Base-by-base conservation (phyloP, 92 coral and sea anemone species). In the Pocillopora meandrina region DNA sequence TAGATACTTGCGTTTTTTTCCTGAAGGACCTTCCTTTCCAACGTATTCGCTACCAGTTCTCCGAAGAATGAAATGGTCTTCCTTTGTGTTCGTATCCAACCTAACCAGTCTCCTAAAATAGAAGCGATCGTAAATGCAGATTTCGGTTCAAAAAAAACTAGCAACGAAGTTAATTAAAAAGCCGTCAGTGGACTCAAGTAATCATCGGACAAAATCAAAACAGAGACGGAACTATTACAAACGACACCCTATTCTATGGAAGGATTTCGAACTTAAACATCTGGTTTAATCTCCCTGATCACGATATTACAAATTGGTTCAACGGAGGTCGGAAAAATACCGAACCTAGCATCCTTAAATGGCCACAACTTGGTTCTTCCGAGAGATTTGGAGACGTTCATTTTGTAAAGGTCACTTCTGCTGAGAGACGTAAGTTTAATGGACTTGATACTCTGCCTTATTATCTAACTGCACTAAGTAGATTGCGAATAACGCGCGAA, bases 71-170 rank as follows among this genome's bases (percentile, higher is more conserved):
- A 17, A 14, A 34, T 55, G 67, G 20, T 76, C 20, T 76, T 16
- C 61, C 80, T 76, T 18, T 76, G 80, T 8, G 78, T 74, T 2
- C 73, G 56, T 12, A 33, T 69, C 56, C 17, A 10, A 16, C 1
- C 2, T 17, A 34, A 11, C 34, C 33, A 3, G 11, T 16, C 34
- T 9, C 68, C 31, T 17, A 6, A 36, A 10, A 35, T 76, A 55
- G 68, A 76, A 26, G 56, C 80, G 14, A 76, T 35, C 56, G 67
- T 76, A 34, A 60, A 76, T 33, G 80, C 80, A 76, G 47, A 76
- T 7, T 60, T 58, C 31, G 42, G 9, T 34, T 59, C 66, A 23
- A 61, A 9, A 26, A 56, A 6, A 42, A 26, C 68, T 15, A 76
- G 80, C 67, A 33, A 33, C 47, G 10, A 31, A 6, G 19, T 35